Evolutionary conservation across 1,140 invertebrate genomes (phyloP).

Genomic region (Musca vetustissima): DNA sequence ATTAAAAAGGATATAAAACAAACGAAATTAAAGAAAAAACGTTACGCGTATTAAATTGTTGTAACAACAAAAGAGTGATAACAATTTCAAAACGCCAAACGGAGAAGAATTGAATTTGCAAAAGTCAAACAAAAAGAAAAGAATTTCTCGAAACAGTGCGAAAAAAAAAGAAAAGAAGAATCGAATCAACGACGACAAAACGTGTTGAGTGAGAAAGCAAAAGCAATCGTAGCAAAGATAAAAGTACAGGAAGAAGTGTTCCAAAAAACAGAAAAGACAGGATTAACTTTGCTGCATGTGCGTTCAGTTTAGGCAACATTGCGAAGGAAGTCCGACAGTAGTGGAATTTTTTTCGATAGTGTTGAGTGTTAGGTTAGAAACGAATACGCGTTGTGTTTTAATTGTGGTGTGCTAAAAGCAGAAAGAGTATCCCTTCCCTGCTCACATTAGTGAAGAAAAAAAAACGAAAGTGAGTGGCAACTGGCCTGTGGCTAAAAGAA

Average conservation of each 20-base stretch:
- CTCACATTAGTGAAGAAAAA: constrained; percentile 1
- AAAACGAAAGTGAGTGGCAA: neutral
- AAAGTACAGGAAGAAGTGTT: no score
- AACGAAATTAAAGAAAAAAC: neutral
- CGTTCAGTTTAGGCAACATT: no score
- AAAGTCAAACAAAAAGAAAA: no score
- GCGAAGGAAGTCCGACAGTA: neutral
- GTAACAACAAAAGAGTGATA: constrained; percentile 17
- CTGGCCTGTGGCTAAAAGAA: no score
- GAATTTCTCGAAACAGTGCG: neutral
- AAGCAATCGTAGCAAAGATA: neutral
- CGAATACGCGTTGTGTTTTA: neutral
- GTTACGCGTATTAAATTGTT: neutral
- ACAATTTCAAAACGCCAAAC: neutral
- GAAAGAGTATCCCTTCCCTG: neutral
- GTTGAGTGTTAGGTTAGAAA: constrained; percentile 12
- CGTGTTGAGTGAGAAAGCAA: neutral
- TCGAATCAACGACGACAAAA: neutral
- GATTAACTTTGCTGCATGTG: no score
- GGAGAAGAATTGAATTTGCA: constrained; percentile 1
- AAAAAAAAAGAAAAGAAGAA: neutral
- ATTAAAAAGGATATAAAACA: neutral
- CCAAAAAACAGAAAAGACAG: no score
- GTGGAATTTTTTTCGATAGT: constrained; percentile 12
- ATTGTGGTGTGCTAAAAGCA: neutral